phyloP scores from a whole-genome alignment of 2,888 invertebrate species.

The Allygus modestus region DNA sequence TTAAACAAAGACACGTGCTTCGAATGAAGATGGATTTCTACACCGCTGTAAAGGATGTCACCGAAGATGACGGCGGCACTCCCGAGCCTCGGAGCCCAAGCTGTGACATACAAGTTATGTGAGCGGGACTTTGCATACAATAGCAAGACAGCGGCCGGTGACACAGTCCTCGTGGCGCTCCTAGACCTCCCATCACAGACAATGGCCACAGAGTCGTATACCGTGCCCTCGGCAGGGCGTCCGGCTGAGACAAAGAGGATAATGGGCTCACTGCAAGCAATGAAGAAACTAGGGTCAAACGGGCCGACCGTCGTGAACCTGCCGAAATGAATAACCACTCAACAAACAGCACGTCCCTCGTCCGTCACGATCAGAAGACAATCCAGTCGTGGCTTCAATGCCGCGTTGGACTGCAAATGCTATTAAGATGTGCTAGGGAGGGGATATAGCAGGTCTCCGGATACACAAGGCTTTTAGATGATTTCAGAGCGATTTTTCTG shows the following conservation, averaged over 20 bases:
- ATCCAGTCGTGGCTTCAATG: background rate
- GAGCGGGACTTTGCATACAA: conserved; percentile 41
- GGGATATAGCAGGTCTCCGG: too few species aligned
- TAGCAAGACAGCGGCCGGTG: background rate
- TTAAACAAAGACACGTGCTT: background rate
- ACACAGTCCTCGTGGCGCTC: background rate
- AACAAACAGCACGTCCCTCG: conserved; percentile 22
- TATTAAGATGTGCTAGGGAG: background rate
- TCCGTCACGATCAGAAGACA: conserved; percentile 23
- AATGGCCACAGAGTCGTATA: background rate
- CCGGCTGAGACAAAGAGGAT: background rate
- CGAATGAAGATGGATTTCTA: background rate
- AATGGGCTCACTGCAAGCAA: background rate
- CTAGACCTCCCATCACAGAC: background rate
- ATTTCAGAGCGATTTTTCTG: too few species aligned
- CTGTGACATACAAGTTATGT: conserved; percentile 20
- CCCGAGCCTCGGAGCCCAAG: background rate
- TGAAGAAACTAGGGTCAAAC: conserved; percentile 4
- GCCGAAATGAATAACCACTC: conserved; percentile 22
- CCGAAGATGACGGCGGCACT: conserved; percentile 14
- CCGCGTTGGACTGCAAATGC: background rate
- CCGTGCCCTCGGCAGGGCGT: background rate
- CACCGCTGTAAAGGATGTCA: background rate
- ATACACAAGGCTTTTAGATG: too few species aligned
- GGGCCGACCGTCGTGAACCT: background rate